A percentile compares a stretch with the other conserved stretches of the same genome.
Evolutionary conservation across 1,140 invertebrate species (phyloP).

Genomic region (Drosophila mayri): DNA sequence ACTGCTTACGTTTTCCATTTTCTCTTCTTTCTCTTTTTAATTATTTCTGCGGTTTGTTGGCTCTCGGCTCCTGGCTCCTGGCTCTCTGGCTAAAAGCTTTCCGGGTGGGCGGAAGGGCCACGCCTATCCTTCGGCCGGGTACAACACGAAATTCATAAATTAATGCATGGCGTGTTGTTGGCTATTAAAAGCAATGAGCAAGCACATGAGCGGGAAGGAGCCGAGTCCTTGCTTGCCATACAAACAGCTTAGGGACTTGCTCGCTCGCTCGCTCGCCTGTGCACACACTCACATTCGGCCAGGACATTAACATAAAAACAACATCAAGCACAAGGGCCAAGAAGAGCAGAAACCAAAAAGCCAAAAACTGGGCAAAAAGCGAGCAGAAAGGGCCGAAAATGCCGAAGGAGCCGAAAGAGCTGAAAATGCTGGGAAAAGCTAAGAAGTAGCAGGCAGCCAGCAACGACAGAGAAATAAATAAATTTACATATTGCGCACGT

Average conservation of each 20-base stretch:
- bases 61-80: slow-evolving; percentile 33
- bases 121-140: slow-evolving; percentile 19
- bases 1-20: background rate
- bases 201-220: slow-evolving; percentile 70
- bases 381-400: slow-evolving; percentile 10
- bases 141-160: slow-evolving; percentile 75
- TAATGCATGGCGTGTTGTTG: slow-evolving; percentile 82
- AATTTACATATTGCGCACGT: slow-evolving; percentile 79
- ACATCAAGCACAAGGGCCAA: slow-evolving; percentile 69
- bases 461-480: slow-evolving; percentile 36
- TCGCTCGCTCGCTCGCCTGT: slow-evolving; percentile 12
- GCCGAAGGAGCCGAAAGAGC: slow-evolving; percentile 5
- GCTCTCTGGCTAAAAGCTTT: slow-evolving; percentile 66
- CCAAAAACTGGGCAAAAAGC: slow-evolving; percentile 59
- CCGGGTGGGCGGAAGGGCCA: slow-evolving; percentile 41
- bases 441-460: background rate
- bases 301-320: slow-evolving; percentile 70
- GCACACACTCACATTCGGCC: slow-evolving; percentile 42
- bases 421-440: slow-evolving; percentile 1
- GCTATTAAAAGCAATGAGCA: slow-evolving; percentile 83
- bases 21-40: slow-evolving; percentile 52
- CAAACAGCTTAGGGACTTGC: slow-evolving; percentile 65
- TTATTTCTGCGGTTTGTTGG: slow-evolving; percentile 53
- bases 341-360: slow-evolving; percentile 58
- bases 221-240: slow-evolving; percentile 5